These are phyloP conservation scores for Drosophila imparisetae DNA, from an alignment of 2,888 invertebrate genomes.

Conservation along the genomic window DNA sequence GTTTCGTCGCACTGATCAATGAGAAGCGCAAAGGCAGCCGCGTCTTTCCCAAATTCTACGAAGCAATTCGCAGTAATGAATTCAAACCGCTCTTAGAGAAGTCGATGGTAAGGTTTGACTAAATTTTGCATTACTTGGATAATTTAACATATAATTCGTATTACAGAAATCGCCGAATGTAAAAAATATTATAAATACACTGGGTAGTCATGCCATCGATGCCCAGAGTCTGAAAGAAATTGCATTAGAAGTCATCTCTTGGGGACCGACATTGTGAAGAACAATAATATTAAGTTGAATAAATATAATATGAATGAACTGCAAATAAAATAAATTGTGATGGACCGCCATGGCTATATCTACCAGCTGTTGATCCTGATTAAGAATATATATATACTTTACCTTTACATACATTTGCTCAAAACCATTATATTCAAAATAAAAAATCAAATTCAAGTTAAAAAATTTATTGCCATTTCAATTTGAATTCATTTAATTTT, in stretches of 20 bases:
- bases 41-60: slow-evolving; percentile 75
- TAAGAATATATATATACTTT: neutral
- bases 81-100: slow-evolving; percentile 64
- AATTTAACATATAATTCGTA: neutral
- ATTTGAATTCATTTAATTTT: neutral
- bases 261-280: slow-evolving; percentile 64
- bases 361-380: no score
- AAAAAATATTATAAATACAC: slow-evolving; percentile 52
- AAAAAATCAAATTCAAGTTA: no score
- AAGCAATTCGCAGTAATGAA: slow-evolving; percentile 66
- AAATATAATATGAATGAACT: neutral
- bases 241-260: slow-evolving; percentile 75
- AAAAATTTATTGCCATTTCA: neutral
- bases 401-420: neutral
- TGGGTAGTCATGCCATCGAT: slow-evolving; percentile 68
- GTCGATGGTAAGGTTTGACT: slow-evolving; percentile 61
- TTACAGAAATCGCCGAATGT: slow-evolving; percentile 65
- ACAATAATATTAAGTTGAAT: no score
- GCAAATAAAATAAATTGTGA: neutral
- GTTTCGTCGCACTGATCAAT: slow-evolving; percentile 72
- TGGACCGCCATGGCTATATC: no score
- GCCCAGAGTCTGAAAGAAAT: slow-evolving; percentile 64
- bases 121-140: no score
- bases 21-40: slow-evolving; percentile 63
- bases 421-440: neutral